Evolutionary conservation across 35 echinoderm and acorn worm species (phyloP), one percentile per base, ranked within the genome.

Genomic region (Apostichopus parvimensis): DNA sequence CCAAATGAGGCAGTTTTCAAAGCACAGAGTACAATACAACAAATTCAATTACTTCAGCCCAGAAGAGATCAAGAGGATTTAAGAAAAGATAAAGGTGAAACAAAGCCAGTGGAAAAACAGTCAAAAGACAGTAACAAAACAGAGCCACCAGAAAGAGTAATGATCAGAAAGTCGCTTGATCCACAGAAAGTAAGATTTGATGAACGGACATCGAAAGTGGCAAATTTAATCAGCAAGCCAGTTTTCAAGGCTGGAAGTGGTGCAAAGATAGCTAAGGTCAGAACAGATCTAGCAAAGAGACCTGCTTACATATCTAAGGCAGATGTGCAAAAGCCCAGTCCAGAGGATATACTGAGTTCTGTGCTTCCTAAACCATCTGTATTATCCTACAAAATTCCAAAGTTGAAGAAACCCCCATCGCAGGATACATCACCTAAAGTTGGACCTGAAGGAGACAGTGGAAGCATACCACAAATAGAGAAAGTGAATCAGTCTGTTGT

Each of bases 321-420:
- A 18, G 86, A 88, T 73, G 5, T 88, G 26, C 86, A 73, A 21
- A 91, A 94, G 79, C 56, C 62, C 76, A 77, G 89, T 94, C 14
- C 77, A 71, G 80, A 73, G 60, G 34, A 83, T 23, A 82, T 89
- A 64, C 15, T 82, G 28, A 71, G 78, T 53, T 76, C 64, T 81
- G 79, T 94, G 34, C 60, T 94, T 8, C 79, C 88, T 6, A 91
- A 66, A 34, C 54, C 10, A 15, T 77, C 72, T 58, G 77, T 94
- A n/a, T 53, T 77, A 65, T 80, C 73, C 23, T 64, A 90, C 26
- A 90, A 82, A 54, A 94, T 94, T 73, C 93, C 93, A 91, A 94
- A 94, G 26, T 56, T 94, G 18, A 91, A 79, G 20, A 94, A 94
- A 89, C 56, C 75, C 34, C 13, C 77, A 53, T 79, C 87, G 14